Base-by-base conservation (phyloP, 2,113 vertebrate genomes). In the Vanacampus margaritifer region DNA sequence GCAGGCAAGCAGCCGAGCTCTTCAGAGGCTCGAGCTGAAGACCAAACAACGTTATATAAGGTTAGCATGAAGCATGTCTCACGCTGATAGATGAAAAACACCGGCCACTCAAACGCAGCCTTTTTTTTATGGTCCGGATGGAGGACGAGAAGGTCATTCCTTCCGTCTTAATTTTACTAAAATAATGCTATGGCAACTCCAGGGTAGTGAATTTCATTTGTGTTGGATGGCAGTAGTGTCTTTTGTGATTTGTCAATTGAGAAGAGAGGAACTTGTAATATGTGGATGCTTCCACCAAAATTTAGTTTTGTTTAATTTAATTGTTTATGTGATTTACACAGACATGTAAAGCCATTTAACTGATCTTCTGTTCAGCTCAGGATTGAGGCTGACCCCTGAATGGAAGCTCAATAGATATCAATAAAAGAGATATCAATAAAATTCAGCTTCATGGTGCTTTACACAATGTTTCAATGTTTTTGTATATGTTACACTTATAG, bases 1-100 rank as follows among this genome's bases (percentile, higher is more conserved):
- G 84, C 81, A 81, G 87, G 83, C 81, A 80, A 69, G 82, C 83
- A 81, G 87, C 81, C 81, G 76, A 69, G 80, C 83, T 87, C 83
- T 71, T 74, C 79, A 80, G 79, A 86, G 70, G 75, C 78, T 72
- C 57, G 70, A 87, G 74, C 76, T 79, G 77, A 79, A 76, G 83
- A 82, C 81, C 75, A 90, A 90, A 88, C 83, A 85, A 80, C 81
- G 82, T 86, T 86, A 86, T 82, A 82, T 76, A 74, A 82, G 77
- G 79, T 83, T 84, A 64, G 84, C 85, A 81, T 82, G 80, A 84
- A 80, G 79, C 87, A 76, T 77, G 84, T 81, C 78, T 83, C 77
- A 79, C 74, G 66, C 72, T 82, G 83, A 86, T 83, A 78, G 78
- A 88, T 87, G 81, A 78, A 87, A 32, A 85, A 86, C 78, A 68